phyloP scores from a whole-genome alignment of 1,140 invertebrate genomes.

The Brachionus koreanus region DNA sequence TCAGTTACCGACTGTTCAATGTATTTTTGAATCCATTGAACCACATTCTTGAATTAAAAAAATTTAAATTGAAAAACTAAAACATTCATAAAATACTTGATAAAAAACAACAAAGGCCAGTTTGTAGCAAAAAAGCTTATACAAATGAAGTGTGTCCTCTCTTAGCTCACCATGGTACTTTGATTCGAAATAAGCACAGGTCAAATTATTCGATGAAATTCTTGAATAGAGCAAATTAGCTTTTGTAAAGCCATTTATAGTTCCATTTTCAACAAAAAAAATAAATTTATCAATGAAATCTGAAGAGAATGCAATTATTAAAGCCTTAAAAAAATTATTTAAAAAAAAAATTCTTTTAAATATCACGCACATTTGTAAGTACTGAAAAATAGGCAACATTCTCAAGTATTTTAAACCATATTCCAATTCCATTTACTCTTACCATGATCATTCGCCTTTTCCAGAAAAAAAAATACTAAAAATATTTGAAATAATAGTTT shows the following conservation, averaged over 20 bases:
- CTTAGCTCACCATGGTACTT: neutral
- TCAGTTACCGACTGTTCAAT: constrained; percentile 8
- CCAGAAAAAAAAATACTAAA: neutral
- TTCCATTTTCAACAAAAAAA: constrained; percentile 63
- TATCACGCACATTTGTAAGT: constrained; percentile 63
- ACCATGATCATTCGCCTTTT: constrained; percentile 66
- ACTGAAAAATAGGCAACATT: constrained; percentile 11
- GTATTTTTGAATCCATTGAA: constrained; percentile 24
- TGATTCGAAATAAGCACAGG: constrained; percentile 10
- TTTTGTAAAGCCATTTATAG: constrained; percentile 1
- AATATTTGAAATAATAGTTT: neutral
- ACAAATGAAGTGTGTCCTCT: neutral
- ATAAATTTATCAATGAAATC: constrained; percentile 89
- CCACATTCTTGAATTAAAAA: constrained; percentile 2
- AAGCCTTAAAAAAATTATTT: constrained; percentile 66
- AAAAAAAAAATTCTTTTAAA: neutral
- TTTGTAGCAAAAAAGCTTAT: neutral
- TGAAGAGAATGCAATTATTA: constrained; percentile 97
- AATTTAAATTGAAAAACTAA: neutral
- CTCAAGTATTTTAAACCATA: constrained; percentile 43
- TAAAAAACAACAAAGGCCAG: neutral
- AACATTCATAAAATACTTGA: neutral
- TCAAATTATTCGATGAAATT: neutral
- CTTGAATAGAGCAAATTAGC: neutral
- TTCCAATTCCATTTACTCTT: constrained; percentile 69